Evolutionary conservation across 1,140 invertebrate genomes (phyloP), one percentile per base, ranked within the genome.

Genomic region (Aporrectodea caliginosa): DNA sequence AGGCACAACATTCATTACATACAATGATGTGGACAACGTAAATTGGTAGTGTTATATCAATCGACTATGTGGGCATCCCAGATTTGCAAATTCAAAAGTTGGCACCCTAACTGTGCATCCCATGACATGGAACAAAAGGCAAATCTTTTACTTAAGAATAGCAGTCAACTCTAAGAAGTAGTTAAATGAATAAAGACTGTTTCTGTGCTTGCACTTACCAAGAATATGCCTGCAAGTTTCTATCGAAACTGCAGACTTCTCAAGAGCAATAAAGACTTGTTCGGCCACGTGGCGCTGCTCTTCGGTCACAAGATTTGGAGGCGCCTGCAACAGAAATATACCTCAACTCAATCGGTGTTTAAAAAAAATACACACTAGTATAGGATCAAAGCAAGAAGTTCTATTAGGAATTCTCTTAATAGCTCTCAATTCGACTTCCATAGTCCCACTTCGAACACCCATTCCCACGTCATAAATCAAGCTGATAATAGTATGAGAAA

Each of bases 211-310:
- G 16, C 35, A 83, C 85, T 88, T 88, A 91, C 91, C 90, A 80
- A 96, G 89, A 84, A 96, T 93, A 85, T 93, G 90, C 84, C 92
- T 91, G 85, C 94, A 97, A 31, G 95, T 84, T 77, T 91, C 90
- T 87, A 95, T 96, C 35, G 94, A 94, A 81, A 92, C 91, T 88
- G 93, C 93, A 16, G 92, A 92, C 87, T 93, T 94, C 22, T 93
- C 90, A 85, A 96, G 94, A 87, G 92, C 91, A 29, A 95, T 85
- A 84, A 96, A 93, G 29, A 95, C 90, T 82, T 89, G 88, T 88
- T 96, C 94, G 29, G 94, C 94, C 82, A 91, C 91, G 84, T 92
- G 92, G 80, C 94, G 88, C 86, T 95, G 93, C 84, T 94, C 92
- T 83, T 90, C 88, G 68, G 91, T 92, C 29, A 95, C 92, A 80